phyloP scores from a whole-genome alignment of 2,888 invertebrate species.

The Heliconius ethilla region DNA sequence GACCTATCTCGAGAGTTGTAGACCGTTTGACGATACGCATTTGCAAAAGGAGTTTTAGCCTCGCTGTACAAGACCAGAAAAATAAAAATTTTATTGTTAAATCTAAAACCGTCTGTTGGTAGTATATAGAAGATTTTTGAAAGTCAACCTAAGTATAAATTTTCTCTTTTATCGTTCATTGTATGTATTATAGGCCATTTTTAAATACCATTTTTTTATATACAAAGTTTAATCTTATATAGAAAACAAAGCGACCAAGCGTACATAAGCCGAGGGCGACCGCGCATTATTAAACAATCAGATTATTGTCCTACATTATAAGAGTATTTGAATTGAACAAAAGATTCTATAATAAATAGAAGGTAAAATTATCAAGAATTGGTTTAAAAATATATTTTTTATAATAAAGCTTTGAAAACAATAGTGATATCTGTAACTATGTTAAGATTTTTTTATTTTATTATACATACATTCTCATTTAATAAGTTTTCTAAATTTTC shows the following conservation, averaged over 20 bases:
- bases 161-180: not conserved
- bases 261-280: not conserved
- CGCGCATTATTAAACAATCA: slow-evolving; percentile 5
- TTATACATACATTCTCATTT: not conserved
- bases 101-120: too few relatives aligned
- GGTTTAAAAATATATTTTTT: not conserved
- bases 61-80: not conserved
- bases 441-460: not conserved
- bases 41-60: not conserved
- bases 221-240: not conserved
- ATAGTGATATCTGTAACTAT: not conserved
- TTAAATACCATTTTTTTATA: not conserved
- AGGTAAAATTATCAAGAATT: not conserved
- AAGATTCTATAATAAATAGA: not conserved
- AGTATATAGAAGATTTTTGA: too few relatives aligned
- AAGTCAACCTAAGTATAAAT: too few relatives aligned
- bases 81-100: not conserved
- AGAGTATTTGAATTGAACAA: slow-evolving; percentile 6
- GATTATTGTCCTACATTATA: slow-evolving; percentile 20
- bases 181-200: not conserved
- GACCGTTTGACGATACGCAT: not conserved
- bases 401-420: not conserved
- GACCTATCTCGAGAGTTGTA: not conserved
- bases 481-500: too few relatives aligned
- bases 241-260: not conserved